Evolutionary conservation across 2,888 invertebrate species (phyloP).

Genomic region (Ophraella communa): DNA sequence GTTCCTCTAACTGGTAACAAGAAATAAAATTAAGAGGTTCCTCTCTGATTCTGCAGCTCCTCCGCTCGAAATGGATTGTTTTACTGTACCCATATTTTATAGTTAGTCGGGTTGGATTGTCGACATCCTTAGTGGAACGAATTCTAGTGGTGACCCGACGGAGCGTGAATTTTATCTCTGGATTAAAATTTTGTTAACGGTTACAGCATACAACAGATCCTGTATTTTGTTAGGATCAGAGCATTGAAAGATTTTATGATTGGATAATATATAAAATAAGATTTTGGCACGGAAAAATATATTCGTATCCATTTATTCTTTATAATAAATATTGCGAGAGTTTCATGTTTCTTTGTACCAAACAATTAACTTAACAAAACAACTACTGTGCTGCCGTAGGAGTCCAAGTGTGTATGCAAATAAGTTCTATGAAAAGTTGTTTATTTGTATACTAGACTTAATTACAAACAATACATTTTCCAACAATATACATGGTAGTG

Average conservation of each 20-base stretch:
- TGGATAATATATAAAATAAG: too few species aligned
- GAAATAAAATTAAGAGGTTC: constrained; percentile 36
- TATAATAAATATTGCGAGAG: neutral
- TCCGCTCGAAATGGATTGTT: constrained; percentile 27
- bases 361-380: neutral
- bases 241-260: neutral
- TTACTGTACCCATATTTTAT: constrained; percentile 34
- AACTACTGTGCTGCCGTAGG: neutral
- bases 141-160: constrained; percentile 12
- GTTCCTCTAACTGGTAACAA: constrained; percentile 31
- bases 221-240: neutral
- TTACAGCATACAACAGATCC: neutral
- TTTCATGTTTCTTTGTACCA: neutral
- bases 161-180: constrained; percentile 20
- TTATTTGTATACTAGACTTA: neutral
- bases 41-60: constrained; percentile 8
- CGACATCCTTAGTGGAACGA: constrained; percentile 24
- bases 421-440: neutral
- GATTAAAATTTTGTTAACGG: constrained; percentile 21
- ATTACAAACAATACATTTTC: neutral
- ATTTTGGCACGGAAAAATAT: too few species aligned
- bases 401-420: neutral
- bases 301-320: too few species aligned
- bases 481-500: neutral
- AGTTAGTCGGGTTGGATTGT: constrained; percentile 32